Conservation (phyloP, 1,140 invertebrate species). For the Melanaphis sacchari region DNA sequence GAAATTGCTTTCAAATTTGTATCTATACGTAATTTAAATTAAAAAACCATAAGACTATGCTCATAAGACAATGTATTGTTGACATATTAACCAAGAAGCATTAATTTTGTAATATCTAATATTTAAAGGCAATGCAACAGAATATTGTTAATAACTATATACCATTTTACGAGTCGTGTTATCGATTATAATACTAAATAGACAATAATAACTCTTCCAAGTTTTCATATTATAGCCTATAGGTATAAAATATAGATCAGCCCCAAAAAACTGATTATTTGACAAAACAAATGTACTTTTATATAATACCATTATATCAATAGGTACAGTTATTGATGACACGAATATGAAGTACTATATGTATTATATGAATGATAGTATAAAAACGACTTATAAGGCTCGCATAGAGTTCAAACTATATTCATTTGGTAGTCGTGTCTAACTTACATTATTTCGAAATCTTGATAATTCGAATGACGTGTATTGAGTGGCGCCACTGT, state of each 20-base stretch:
- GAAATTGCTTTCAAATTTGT: background rate
- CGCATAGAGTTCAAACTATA: background rate
- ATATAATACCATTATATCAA: background rate
- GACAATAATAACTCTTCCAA: background rate
- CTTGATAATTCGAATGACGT: background rate
- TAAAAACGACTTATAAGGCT: background rate
- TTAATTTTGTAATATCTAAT: background rate
- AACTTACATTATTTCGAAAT: conserved; percentile 16
- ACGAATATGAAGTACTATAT: background rate
- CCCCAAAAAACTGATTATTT: background rate
- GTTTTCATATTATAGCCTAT: background rate
- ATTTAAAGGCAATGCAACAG: background rate
- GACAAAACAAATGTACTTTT: background rate
- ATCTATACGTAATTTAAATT: background rate
- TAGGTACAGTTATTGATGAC: background rate
- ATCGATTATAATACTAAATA: background rate
- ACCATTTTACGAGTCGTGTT: background rate
- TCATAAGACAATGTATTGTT: background rate
- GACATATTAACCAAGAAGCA: background rate
- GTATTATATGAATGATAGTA: background rate
- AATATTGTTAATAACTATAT: background rate
- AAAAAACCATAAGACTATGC: background rate
- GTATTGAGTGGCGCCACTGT: background rate
- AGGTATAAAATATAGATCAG: background rate
- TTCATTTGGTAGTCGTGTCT: background rate